These are phyloP conservation scores for Sebastes iracundus DNA, from an alignment of 2,797 vertebrate species.

Conservation along the genomic window DNA sequence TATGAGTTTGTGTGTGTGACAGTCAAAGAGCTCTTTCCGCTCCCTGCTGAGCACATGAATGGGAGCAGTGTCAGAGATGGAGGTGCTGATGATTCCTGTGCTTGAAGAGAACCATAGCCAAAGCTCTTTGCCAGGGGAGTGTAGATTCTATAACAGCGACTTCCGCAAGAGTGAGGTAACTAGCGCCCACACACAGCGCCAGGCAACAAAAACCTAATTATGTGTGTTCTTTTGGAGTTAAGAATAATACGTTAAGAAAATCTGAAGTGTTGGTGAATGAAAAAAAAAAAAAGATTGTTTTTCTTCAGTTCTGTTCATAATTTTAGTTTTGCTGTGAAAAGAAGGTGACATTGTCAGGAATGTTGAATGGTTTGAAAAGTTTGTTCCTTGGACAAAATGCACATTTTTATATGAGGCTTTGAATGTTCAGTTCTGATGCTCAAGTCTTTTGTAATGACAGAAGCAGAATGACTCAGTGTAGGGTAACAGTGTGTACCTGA, in stretches of 20 bases:
- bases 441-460: conserved; percentile 15
- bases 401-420: neutral
- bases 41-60: conserved; percentile 74
- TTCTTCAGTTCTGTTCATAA: neutral
- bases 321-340: neutral
- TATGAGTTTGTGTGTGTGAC: conserved; percentile 60
- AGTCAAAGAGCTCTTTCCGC: conserved; percentile 71
- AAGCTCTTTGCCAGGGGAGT: conserved; percentile 76
- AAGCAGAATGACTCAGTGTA: conserved; percentile 39
- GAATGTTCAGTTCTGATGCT: neutral
- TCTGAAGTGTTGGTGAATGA: neutral
- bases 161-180: conserved; percentile 84
- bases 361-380: neutral
- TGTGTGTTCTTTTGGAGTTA: conserved; percentile 7
- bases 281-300: too few relatives aligned
- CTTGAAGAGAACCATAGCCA: conserved; percentile 75
- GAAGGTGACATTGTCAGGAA: neutral
- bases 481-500: conserved; percentile 20
- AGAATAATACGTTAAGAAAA: neutral
- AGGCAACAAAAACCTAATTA: conserved; percentile 40
- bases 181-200: conserved; percentile 39
- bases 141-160: conserved; percentile 79
- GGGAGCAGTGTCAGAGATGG: conserved; percentile 76
- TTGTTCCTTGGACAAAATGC: neutral
- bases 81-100: conserved; percentile 82